Base-by-base conservation (phyloP, 1,140 invertebrate species). In the Lepidurus arcticus region DNA sequence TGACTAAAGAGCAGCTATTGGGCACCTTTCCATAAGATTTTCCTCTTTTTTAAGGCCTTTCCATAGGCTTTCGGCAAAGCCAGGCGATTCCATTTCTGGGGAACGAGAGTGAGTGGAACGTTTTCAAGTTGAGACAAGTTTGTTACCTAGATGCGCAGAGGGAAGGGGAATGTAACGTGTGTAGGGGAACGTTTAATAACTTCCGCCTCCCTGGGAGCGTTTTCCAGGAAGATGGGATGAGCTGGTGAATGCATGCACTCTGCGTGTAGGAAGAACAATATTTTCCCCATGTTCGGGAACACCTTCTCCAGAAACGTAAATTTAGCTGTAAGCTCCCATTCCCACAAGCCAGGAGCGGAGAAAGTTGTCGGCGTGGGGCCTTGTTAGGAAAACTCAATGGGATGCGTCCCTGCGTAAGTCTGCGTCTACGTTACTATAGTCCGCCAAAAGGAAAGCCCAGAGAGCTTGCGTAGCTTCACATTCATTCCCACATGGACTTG, bases 401-500 rank as follows among this genome's bases (percentile, higher is more conserved):
- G 53, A 65, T 65, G 53, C 53, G 53, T 65, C 21, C 53, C 21
- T 65, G 53, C n/a, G 53, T 65, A 16, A 21, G 21, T 65, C 53
- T 7, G 4, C 21, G 5, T 65, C 21, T 34, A 34, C 34, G 34
- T 34, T 34, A 34, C 34, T 34, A 34, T 34, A 34, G 34, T 34
- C 34, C 34, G 4, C 34, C 34, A 65, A 65, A 21, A 21, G 10
- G 53, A 65, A n/a, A 34, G 34, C 34, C 34, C 34, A 21, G 21
- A 65, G 16, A 65, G 53, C n/a, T 65, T 65, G n/a, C 53, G 53
- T 65, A 65, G 53, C 16, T 65, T 65, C 53, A 11, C 9, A 13
- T n/a, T 21, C 53, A 65, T 65, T 65, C 53, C 53, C 53, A 65
- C 53, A 65, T 65, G 53, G 53, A n/a, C 53, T 65, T 65, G 53